These are phyloP conservation scores for Bellardia pandia DNA, from an alignment of 2,888 invertebrate species.

Conservation along the genomic window DNA sequence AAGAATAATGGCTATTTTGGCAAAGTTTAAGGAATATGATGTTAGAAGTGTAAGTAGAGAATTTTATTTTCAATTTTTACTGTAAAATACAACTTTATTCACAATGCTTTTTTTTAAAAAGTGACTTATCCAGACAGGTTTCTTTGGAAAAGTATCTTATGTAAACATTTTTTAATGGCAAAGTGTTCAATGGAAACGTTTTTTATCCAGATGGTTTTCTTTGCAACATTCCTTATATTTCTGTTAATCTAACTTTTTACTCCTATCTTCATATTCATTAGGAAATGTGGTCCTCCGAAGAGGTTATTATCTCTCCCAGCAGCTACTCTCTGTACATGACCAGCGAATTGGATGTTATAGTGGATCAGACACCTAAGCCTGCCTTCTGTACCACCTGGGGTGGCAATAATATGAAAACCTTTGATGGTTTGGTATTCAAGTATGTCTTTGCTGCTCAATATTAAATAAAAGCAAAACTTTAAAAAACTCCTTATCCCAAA, in stretches of 20 bases:
- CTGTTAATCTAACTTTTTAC: neutral
- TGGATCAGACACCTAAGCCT: constrained; percentile 85
- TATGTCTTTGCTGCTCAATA: constrained; percentile 77
- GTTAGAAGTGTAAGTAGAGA: constrained; percentile 76
- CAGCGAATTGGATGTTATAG: constrained; percentile 78
- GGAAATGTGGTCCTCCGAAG: constrained; percentile 83
- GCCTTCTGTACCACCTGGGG: constrained; percentile 93
- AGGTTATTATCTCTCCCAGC: constrained; percentile 75
- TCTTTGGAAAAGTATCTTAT: no score
- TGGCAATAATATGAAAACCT: constrained; percentile 92
- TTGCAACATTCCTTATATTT: no score
- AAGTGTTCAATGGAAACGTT: no score
- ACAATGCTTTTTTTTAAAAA: neutral
- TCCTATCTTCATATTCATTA: constrained; percentile 51
- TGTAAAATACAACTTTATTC: neutral
- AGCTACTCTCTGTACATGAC: constrained; percentile 80
- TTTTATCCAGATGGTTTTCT: no score
- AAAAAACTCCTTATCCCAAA: neutral
- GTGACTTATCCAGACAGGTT: no score
- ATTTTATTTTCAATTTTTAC: neutral
- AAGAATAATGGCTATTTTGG: constrained; percentile 77
- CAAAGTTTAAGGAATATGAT: constrained; percentile 78
- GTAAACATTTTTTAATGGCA: no score
- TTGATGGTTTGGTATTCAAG: constrained; percentile 92
- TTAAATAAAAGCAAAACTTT: no score